Conservation (phyloP, 23 tunicate species). For the Styela clava region DNA sequence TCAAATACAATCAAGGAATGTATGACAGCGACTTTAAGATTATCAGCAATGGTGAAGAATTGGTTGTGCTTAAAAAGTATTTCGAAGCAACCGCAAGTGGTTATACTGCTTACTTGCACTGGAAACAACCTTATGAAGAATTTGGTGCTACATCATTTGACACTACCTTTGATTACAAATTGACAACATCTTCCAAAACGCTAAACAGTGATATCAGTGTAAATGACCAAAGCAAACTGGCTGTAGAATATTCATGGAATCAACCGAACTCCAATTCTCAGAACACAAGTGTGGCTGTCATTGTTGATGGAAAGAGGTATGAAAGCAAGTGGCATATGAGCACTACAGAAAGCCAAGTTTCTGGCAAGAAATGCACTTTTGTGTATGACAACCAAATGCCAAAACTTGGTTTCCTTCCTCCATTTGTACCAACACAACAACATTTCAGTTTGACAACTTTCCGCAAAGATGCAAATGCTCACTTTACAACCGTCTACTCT, state of each 20-base stretch:
- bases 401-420: neutral
- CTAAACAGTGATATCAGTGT: neutral
- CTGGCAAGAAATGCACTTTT: neutral
- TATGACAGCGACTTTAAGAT: slow-evolving; percentile 70
- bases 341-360: neutral
- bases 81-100: slow-evolving; percentile 20
- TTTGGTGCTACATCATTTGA: neutral
- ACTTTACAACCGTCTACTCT: neutral
- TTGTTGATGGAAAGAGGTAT: neutral
- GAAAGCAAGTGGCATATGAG: neutral
- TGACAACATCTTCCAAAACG: neutral
- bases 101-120: slow-evolving; percentile 26
- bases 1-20: slow-evolving; percentile 17
- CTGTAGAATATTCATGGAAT: neutral
- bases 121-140: slow-evolving; percentile 53
- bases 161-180: neutral
- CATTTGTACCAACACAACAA: neutral
- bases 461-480: neutral
- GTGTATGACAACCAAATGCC: neutral
- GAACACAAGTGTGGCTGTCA: neutral
- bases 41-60: slow-evolving; percentile 29
- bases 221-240: neutral
- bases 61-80: slow-evolving; percentile 39
- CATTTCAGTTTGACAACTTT: neutral
- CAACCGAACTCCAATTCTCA: neutral